Evolutionary conservation across 2,888 invertebrate genomes (phyloP), one percentile per base, ranked within the genome.

Genomic region (Tillus elongatus): DNA sequence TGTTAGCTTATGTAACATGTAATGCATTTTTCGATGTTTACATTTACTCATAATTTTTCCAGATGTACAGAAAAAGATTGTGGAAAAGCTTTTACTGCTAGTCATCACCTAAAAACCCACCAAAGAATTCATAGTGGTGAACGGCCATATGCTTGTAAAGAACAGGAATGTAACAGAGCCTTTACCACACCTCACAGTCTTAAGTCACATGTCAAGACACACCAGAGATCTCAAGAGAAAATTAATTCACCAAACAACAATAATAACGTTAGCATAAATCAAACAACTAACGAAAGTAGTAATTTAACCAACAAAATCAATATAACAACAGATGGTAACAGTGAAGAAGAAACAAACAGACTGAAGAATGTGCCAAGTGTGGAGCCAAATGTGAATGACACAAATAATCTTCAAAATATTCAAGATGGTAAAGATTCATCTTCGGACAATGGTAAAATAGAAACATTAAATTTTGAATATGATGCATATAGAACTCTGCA

Each of bases 61-160:
- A 87, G 90, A 64, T 92, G 92, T 61, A 70, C 73, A 30, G 79
- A 80, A 55, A 77, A 79, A 45, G 87, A 85, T 3, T 93, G 93
- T 61, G 88, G 87, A 27, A 92, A 92, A 61, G 85, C 90, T 0
- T 95, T 95, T 65, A 86, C 88, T 1, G 91, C 92, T 12, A 90
- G 90, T 32, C 93, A 95, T 65, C 93, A 93, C 60, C 68, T 95
- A 30, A 93, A 92, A 67, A 91, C 91, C 1, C 93, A 95, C 58
- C 75, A 77, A 16, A 73, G 91, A 39, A 86, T 84, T 3, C 89
- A 90, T 57, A 66, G 64, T 2, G 86, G 86, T 1, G 79, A 87
- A 61, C 73, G 82, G 39, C 87, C 89, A 1, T 87, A 85, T 62
- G 73, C 78, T 0, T 90, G 90, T 60, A 67, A 66, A 26, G 72